A percentile compares a stretch with the other conserved stretches of the same genome.
phyloP scores from a whole-genome alignment of 2,113 vertebrate genomes.

The Gymnocephalus cernua region DNA sequence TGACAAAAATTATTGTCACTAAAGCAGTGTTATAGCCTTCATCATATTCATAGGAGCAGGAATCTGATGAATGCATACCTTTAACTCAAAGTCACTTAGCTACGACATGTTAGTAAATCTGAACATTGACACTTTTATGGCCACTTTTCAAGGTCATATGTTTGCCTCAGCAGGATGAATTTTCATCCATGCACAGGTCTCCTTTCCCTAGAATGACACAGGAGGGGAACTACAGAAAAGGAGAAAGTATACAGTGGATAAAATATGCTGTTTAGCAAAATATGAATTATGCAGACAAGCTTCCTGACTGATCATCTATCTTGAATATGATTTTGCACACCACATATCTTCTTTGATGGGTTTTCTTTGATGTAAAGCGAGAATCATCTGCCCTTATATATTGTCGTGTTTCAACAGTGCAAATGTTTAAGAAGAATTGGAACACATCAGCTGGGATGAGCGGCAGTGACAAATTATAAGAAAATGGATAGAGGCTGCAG shows the following conservation, averaged over 20 bases:
- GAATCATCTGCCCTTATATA: constrained; percentile 3
- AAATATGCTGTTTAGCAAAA: constrained; percentile 46
- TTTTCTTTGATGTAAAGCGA: constrained; percentile 30
- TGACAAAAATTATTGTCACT: neutral
- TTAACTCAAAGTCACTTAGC: constrained; percentile 2
- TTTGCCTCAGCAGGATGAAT: constrained; percentile 12
- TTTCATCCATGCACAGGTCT: constrained; percentile 23
- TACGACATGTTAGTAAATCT: constrained; percentile 12
- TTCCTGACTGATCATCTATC: constrained; percentile 29
- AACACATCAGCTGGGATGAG: constrained; percentile 12
- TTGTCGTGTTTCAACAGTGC: neutral
- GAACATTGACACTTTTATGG: constrained; percentile 7
- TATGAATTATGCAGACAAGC: constrained; percentile 54
- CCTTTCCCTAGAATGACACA: neutral
- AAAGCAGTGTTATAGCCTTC: neutral
- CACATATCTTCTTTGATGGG: constrained; percentile 23
- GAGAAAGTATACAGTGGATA: constrained; percentile 7
- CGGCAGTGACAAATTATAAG: neutral
- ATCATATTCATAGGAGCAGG: neutral
- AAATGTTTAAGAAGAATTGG: constrained; percentile 17
- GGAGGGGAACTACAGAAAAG: neutral
- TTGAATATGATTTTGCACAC: constrained; percentile 23
- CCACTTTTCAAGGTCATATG: neutral
- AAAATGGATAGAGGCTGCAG: constrained; percentile 15
- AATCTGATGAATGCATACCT: constrained; percentile 11